phyloP scores from a whole-genome alignment of 2,888 invertebrate species.

The Rhamphomyia laevipes region DNA sequence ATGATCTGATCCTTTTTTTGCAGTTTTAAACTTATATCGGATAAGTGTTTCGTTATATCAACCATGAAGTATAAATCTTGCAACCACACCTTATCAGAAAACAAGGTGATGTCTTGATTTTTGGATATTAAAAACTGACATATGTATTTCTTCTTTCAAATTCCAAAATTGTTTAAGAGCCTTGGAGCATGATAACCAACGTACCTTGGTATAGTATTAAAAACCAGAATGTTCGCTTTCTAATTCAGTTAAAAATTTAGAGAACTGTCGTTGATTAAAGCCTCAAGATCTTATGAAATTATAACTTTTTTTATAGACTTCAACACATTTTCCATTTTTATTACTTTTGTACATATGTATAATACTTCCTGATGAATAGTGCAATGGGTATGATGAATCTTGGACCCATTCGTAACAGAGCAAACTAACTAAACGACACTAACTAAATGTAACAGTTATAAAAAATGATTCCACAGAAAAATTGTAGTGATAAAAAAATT shows the following conservation, averaged over 20 bases:
- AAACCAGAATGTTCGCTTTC: constrained; percentile 17
- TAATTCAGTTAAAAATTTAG: constrained; percentile 15
- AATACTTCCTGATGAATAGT: constrained; percentile 12
- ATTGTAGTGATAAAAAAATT: no score
- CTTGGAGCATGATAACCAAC: constrained; percentile 17
- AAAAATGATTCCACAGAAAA: no score
- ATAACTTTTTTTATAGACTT: constrained; percentile 11
- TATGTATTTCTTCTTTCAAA: constrained; percentile 12
- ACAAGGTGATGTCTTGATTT: constrained; percentile 6
- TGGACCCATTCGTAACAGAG: no score
- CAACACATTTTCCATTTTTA: constrained; percentile 12
- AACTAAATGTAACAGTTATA: no score
- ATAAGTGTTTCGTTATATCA: constrained; percentile 10
- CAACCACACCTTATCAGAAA: constrained; percentile 9
- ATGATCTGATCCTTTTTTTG: constrained; percentile 14
- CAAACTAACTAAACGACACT: no score
- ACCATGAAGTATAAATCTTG: constrained; percentile 10
- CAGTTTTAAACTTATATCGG: constrained; percentile 13
- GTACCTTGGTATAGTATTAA: constrained; percentile 17
- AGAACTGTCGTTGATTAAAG: constrained; percentile 12
- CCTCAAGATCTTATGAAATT: constrained; percentile 14
- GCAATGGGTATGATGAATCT: constrained; percentile 12
- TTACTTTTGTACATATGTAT: constrained; percentile 10
- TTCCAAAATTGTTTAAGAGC: constrained; percentile 18
- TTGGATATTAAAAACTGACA: constrained; percentile 8